Conservation (phyloP, 2,113 vertebrate genomes). For the Cebidichthys violaceus region DNA sequence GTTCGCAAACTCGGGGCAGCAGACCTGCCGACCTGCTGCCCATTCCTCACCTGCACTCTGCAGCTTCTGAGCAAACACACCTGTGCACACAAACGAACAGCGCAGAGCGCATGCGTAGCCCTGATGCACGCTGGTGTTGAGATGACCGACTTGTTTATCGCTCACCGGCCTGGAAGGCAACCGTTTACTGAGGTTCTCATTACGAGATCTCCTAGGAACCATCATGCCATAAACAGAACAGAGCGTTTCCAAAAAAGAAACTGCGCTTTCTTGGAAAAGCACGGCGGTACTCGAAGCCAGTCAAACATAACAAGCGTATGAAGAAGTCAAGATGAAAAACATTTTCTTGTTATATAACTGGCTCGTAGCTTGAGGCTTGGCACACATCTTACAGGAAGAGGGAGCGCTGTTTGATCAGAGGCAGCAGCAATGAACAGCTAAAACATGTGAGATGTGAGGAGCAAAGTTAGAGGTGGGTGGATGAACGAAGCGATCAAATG, state of each 20-base stretch:
- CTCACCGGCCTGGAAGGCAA: not conserved
- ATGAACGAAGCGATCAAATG: not conserved
- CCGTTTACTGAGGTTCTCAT: not conserved
- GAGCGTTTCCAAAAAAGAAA: not conserved
- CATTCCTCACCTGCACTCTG: not conserved
- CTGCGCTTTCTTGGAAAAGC: not conserved
- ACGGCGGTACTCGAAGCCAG: not conserved
- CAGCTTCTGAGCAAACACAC: slow-evolving; percentile 19
- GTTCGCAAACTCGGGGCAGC: not conserved
- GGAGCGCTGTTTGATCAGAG: slow-evolving; percentile 13
- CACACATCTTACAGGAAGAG: not conserved
- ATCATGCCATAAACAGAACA: not conserved
- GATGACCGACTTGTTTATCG: slow-evolving; percentile 28
- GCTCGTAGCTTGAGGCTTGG: not conserved
- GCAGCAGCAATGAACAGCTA: not conserved
- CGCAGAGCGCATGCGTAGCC: not conserved
- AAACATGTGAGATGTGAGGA: not conserved
- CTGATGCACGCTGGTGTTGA: slow-evolving; percentile 16
- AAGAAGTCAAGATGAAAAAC: slow-evolving; percentile 3
- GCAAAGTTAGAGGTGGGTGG: not conserved
- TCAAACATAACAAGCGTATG: not conserved
- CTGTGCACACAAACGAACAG: slow-evolving; percentile 35
- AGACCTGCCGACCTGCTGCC: not conserved
- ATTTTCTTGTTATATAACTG: slow-evolving; percentile 16
- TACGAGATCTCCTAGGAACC: not conserved